A percentile compares a stretch with the other conserved stretches of the same genome.
phyloP scores from a whole-genome alignment of 2,888 invertebrate genomes.

The Melinaea menophilus region DNA sequence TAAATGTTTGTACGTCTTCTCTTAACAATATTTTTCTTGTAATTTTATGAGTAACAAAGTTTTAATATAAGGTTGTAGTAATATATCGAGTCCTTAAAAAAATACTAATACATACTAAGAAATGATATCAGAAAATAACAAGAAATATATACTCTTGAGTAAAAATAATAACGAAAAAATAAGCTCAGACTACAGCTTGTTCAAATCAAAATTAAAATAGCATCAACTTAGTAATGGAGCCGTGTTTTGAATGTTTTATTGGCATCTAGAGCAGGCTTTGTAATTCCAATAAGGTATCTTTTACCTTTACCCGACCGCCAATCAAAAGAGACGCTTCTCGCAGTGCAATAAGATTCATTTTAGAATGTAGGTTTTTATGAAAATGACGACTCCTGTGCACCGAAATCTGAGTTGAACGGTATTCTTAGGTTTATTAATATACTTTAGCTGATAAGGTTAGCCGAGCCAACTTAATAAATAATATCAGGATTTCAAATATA shows the following conservation, averaged over 20 bases:
- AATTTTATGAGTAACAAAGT: too few relatives aligned
- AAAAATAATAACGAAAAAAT: constrained; percentile 1
- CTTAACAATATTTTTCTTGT: too few relatives aligned
- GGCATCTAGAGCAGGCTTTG: constrained; percentile 51
- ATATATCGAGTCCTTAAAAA: too few relatives aligned
- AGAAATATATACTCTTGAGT: background rate
- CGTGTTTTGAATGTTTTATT: constrained; percentile 62
- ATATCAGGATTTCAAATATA: background rate
- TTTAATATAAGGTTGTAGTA: too few relatives aligned
- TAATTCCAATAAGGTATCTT: constrained; percentile 54
- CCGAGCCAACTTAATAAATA: constrained; percentile 23
- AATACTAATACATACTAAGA: too few relatives aligned
- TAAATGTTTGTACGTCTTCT: too few relatives aligned
- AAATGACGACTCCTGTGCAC: constrained; percentile 17
- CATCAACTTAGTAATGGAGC: constrained; percentile 50
- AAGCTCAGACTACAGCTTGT: constrained; percentile 9
- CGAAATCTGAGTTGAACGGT: constrained; percentile 30
- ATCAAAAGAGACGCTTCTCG: constrained; percentile 8
- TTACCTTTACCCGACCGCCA: constrained; percentile 12
- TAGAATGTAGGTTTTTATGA: background rate
- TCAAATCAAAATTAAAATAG: constrained; percentile 30
- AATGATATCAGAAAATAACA: background rate
- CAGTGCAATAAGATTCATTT: constrained; percentile 1
- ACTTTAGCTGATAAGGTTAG: constrained; percentile 38
- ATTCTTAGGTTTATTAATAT: constrained; percentile 41